These are phyloP conservation scores for Gouania willdenowi DNA, from an alignment of 2,797 vertebrate genomes.

Conservation along the genomic window DNA sequence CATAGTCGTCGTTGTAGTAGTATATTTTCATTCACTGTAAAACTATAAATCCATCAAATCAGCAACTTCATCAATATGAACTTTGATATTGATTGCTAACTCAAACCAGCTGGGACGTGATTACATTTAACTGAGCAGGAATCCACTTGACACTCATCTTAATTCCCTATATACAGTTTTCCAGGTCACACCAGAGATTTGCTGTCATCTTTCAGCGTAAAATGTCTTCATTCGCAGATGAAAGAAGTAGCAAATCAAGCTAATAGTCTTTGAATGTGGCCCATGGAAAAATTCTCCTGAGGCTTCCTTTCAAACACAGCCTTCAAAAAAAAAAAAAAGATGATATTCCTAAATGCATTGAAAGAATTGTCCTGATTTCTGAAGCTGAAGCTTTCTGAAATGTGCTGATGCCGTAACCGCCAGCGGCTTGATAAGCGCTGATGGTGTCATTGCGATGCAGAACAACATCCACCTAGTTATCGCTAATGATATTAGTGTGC, in stretches of 20 bases:
- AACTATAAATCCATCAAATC: no score
- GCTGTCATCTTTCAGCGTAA: neutral
- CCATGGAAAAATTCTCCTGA: constrained; percentile 1
- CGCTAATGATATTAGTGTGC: constrained; percentile 62
- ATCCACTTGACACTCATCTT: neutral
- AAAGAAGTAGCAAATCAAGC: constrained; percentile 4
- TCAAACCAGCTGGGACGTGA: neutral
- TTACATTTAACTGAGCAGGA: neutral
- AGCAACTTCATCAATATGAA: neutral
- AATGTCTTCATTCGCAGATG: neutral
- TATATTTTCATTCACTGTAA: no score
- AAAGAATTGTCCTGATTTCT: neutral
- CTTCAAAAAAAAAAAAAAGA: constrained; percentile 17
- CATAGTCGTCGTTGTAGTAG: no score
- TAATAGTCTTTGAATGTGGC: constrained; percentile 5
- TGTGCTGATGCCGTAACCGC: constrained; percentile 1
- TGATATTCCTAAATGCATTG: neutral
- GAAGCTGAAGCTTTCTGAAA: constrained; percentile 5
- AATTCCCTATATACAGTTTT: neutral
- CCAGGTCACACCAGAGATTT: neutral
- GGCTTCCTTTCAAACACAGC: neutral
- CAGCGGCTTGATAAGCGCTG: neutral
- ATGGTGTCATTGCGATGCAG: constrained; percentile 57
- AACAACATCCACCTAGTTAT: constrained; percentile 57
- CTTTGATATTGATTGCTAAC: no score